A percentile compares a stretch with the other conserved stretches of the same genome.
phyloP scores from a whole-genome alignment of 2,113 vertebrate species.

The Oreochromis tanganicae region DNA sequence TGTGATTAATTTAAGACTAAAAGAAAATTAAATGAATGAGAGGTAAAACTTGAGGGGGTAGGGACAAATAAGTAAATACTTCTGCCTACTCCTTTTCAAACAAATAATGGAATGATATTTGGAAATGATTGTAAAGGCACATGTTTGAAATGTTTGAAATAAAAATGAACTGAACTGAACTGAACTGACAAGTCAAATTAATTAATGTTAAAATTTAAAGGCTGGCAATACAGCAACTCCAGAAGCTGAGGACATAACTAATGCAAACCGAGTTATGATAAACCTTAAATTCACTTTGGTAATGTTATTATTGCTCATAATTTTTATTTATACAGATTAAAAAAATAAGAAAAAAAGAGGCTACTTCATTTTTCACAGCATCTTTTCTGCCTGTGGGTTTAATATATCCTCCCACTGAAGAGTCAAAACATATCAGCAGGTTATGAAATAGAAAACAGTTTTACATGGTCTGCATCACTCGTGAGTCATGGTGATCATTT shows the following conservation, averaged over 20 bases:
- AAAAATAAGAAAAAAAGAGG: neutral
- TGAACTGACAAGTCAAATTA: neutral
- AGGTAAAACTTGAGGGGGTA: too few relatives aligned
- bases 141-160: too few relatives aligned
- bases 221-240: neutral
- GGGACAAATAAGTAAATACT: too few relatives aligned
- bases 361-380: neutral
- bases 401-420: neutral
- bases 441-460: neutral
- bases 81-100: too few relatives aligned
- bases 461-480: neutral
- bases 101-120: too few relatives aligned
- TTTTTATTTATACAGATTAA: neutral
- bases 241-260: neutral
- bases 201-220: neutral
- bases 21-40: too few relatives aligned
- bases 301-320: neutral
- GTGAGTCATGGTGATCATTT: neutral
- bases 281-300: neutral
- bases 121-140: too few relatives aligned
- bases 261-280: neutral
- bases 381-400: neutral
- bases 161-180: too few relatives aligned
- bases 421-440: neutral
- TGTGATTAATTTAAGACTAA: neutral